A percentile compares a stretch with the other conserved stretches of the same genome.
These are phyloP conservation scores for Pachypanchax playfairii DNA, from an alignment of 2,113 vertebrate species.

Conservation along the genomic window DNA sequence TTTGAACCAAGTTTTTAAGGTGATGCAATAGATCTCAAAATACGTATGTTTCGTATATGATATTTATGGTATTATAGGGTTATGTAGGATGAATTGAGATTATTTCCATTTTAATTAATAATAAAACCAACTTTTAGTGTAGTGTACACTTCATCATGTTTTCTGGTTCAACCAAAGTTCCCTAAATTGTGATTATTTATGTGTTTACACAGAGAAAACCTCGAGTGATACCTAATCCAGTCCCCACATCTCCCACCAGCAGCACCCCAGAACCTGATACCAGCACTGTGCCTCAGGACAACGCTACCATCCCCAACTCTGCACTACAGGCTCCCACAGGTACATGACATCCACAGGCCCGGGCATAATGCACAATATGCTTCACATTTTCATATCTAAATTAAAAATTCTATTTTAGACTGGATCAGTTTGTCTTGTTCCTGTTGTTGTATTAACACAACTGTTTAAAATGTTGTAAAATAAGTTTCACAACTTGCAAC, in stretches of 20 bases:
- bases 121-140: not conserved
- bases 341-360: slow-evolving; percentile 52
- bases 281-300: slow-evolving; percentile 96
- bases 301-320: slow-evolving; percentile 95
- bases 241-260: slow-evolving; percentile 94
- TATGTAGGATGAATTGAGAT: too few relatives aligned
- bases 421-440: not conserved
- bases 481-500: too few relatives aligned
- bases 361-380: not conserved
- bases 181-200: slow-evolving; percentile 34
- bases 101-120: too few relatives aligned
- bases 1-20: too few relatives aligned
- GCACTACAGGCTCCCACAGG: slow-evolving; percentile 98
- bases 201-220: slow-evolving; percentile 89
- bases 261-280: slow-evolving; percentile 98
- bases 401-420: not conserved
- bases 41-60: too few relatives aligned
- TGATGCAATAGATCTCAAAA: too few relatives aligned
- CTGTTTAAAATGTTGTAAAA: too few relatives aligned
- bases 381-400: not conserved
- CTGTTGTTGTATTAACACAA: not conserved
- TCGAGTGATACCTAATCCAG: slow-evolving; percentile 88
- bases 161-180: not conserved
- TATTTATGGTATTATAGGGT: too few relatives aligned
- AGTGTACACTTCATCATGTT: not conserved